phyloP scores from a whole-genome alignment of 2,113 vertebrate species.

The Hylia prasina region DNA sequence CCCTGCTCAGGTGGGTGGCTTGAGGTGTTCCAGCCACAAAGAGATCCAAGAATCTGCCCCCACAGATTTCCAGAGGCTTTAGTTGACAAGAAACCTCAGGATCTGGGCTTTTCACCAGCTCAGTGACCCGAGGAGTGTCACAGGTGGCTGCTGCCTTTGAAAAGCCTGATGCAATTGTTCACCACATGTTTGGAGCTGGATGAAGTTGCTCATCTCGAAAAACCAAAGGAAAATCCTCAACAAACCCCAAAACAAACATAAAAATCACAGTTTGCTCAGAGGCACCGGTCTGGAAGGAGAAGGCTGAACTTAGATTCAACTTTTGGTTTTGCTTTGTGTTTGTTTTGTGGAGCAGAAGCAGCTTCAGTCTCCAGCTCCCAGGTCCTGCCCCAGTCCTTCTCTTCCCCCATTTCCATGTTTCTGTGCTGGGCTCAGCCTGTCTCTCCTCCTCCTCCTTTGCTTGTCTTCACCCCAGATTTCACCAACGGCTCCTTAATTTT shows the following conservation, averaged over 20 bases:
- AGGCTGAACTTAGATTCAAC: not conserved
- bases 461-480: not conserved
- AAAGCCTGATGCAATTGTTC: not conserved
- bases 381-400: not conserved
- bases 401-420: not conserved
- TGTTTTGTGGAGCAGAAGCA: not conserved
- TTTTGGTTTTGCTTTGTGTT: not conserved
- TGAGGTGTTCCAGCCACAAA: not conserved
- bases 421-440: not conserved
- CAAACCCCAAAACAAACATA: not conserved
- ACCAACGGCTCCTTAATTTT: not conserved
- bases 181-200: not conserved
- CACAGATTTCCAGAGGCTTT: not conserved
- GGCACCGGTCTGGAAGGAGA: not conserved
- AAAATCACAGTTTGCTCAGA: not conserved
- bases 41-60: not conserved
- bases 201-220: rapidly evolving
- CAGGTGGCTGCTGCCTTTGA: not conserved
- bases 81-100: not conserved
- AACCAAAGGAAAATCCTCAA: not conserved
- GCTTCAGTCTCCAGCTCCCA: not conserved
- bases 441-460: not conserved
- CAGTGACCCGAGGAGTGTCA: not conserved
- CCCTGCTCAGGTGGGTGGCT: not conserved
- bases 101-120: not conserved